Percentiles rank a stretch among this genome's conserved stretches.
Conservation (phyloP, 2,113 vertebrate genomes). For the Chionis minor region DNA sequence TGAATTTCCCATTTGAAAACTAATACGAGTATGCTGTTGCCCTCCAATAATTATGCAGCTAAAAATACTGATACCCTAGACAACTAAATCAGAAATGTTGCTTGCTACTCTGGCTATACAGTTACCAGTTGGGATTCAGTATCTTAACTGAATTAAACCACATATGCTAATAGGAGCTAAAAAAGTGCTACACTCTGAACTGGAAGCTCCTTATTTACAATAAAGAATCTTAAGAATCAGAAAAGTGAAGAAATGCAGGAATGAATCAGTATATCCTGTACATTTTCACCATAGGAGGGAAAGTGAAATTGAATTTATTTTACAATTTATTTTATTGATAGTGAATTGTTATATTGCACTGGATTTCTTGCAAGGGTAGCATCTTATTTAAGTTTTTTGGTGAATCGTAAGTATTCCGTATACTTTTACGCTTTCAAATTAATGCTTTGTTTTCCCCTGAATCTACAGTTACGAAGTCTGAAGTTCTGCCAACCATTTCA, state of each 20-base stretch:
- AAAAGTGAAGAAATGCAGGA: background rate
- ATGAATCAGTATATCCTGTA: background rate
- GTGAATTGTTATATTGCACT: background rate
- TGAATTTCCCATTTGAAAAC: background rate
- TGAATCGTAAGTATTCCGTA: background rate
- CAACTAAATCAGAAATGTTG: background rate
- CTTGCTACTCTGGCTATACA: background rate
- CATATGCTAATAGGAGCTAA: background rate
- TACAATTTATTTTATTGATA: background rate
- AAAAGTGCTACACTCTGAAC: background rate
- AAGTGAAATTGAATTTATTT: background rate
- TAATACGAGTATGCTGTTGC: background rate
- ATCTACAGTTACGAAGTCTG: background rate
- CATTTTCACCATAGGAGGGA: background rate
- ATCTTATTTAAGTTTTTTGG: background rate
- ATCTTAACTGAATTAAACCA: background rate
- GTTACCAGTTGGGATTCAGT: background rate
- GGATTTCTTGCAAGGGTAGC: background rate
- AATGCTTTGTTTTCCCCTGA: background rate
- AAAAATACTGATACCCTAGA: background rate
- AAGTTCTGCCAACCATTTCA: background rate
- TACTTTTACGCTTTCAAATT: background rate
- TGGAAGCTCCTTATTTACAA: background rate
- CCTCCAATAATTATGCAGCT: background rate
- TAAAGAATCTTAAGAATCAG: background rate